These are phyloP conservation scores for Ceratina japonica DNA, from an alignment of 1,140 invertebrate genomes.

Conservation along the genomic window DNA sequence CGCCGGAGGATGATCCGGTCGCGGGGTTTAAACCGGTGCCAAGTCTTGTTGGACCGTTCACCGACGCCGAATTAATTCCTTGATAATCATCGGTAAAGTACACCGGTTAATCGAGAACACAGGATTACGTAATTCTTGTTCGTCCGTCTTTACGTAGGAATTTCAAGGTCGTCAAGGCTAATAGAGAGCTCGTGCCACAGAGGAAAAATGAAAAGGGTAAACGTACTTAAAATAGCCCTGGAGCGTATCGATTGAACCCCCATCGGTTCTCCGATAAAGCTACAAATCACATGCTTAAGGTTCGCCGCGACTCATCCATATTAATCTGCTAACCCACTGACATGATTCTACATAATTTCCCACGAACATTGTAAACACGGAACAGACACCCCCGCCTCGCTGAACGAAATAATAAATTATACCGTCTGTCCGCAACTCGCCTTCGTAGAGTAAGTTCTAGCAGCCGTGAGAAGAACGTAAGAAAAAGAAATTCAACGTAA, in stretches of 20 bases:
- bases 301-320: background rate
- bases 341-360: background rate
- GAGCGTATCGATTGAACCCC: background rate
- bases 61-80: too few relatives aligned
- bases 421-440: background rate
- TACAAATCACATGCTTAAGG: conserved; percentile 16
- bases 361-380: too few relatives aligned
- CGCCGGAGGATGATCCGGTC: too few relatives aligned
- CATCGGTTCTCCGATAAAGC: conserved; percentile 10
- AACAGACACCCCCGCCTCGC: background rate
- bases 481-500: background rate
- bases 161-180: background rate
- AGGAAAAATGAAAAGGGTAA: conserved; percentile 1
- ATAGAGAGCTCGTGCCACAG: background rate
- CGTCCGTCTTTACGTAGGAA: background rate
- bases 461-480: background rate
- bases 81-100: too few relatives aligned
- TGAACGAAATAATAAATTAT: background rate
- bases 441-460: background rate
- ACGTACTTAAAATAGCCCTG: conserved; percentile 1
- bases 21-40: too few relatives aligned
- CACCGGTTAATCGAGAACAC: too few relatives aligned
- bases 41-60: too few relatives aligned
- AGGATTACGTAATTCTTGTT: background rate
- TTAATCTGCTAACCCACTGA: background rate